Evolutionary conservation across 2,113 vertebrate genomes (phyloP).

Genomic region (Castor canadensis): DNA sequence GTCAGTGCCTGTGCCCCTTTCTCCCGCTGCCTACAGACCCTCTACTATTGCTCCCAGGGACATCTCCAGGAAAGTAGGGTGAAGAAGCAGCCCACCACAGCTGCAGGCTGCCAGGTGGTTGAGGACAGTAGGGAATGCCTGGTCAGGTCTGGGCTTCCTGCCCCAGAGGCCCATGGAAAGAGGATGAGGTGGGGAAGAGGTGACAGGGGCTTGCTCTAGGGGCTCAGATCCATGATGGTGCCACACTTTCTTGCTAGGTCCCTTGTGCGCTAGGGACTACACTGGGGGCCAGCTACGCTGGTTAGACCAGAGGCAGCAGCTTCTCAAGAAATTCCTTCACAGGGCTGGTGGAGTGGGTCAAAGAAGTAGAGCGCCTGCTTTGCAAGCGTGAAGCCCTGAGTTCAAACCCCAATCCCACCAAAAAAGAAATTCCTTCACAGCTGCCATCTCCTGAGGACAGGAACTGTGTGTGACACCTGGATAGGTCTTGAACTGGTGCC

Average conservation of each 20-base stretch:
- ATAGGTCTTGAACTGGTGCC: conserved; percentile 94
- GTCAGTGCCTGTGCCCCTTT: conserved; percentile 76
- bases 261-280: conserved; percentile 84
- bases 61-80: conserved; percentile 25
- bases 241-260: conserved; percentile 59
- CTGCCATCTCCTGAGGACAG: conserved; percentile 96
- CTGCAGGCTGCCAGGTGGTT: conserved; percentile 36
- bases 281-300: conserved; percentile 82
- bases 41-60: conserved; percentile 67
- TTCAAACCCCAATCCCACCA: too few relatives aligned
- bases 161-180: conserved; percentile 67
- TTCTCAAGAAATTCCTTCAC: conserved; percentile 98
- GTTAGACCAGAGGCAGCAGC: conserved; percentile 95
- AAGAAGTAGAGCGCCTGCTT: too few relatives aligned
- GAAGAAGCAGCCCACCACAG: conserved; percentile 45
- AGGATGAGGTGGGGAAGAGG: conserved; percentile 66
- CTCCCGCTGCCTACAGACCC: conserved; percentile 74
- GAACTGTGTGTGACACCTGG: conserved; percentile 93
- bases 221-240: conserved; percentile 86
- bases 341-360: too few relatives aligned
- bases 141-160: conserved; percentile 61
- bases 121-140: conserved; percentile 45
- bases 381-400: too few relatives aligned
- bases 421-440: too few relatives aligned
- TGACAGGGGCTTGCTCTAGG: conserved; percentile 90